Percentiles rank a stretch among this genome's conserved stretches.
Evolutionary conservation across 2,888 invertebrate genomes (phyloP).

Genomic region (Notodonta ziczac): DNA sequence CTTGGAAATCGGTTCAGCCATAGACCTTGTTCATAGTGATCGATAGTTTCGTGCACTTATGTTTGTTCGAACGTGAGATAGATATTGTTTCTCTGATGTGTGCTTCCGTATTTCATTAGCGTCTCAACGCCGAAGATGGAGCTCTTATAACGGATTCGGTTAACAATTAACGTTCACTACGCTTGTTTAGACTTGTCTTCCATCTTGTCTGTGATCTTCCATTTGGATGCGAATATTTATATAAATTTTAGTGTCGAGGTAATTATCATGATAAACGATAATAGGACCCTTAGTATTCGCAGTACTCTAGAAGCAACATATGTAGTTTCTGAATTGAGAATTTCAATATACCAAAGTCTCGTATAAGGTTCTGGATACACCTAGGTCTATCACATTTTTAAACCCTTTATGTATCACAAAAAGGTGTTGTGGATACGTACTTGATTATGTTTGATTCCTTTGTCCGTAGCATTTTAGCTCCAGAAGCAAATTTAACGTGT

Average conservation of each 20-base stretch:
- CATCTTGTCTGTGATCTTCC: too few relatives aligned
- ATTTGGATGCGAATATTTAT: too few relatives aligned
- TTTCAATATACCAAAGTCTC: too few relatives aligned
- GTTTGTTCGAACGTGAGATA: slow-evolving; percentile 20
- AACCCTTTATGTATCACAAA: too few relatives aligned
- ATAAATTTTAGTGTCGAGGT: too few relatives aligned
- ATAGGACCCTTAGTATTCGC: background rate
- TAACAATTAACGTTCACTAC: background rate
- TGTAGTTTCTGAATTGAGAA: too few relatives aligned
- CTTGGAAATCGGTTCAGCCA: slow-evolving; percentile 74
- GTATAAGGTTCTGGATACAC: too few relatives aligned
- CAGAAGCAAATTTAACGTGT: too few relatives aligned
- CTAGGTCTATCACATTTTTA: too few relatives aligned
- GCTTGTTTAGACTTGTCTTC: background rate
- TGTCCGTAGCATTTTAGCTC: too few relatives aligned
- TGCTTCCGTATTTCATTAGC: slow-evolving; percentile 15
- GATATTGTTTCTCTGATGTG: slow-evolving; percentile 29
- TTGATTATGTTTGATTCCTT: too few relatives aligned
- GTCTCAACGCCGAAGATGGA: slow-evolving; percentile 11
- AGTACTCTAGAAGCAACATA: background rate
- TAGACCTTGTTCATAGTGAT: slow-evolving; percentile 54
- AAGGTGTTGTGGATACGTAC: too few relatives aligned
- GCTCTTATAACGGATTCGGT: slow-evolving; percentile 19
- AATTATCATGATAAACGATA: background rate
- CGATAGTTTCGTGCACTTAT: slow-evolving; percentile 54